phyloP scores from a whole-genome alignment of 2,113 vertebrate genomes.

The Trematomus loennbergii region DNA sequence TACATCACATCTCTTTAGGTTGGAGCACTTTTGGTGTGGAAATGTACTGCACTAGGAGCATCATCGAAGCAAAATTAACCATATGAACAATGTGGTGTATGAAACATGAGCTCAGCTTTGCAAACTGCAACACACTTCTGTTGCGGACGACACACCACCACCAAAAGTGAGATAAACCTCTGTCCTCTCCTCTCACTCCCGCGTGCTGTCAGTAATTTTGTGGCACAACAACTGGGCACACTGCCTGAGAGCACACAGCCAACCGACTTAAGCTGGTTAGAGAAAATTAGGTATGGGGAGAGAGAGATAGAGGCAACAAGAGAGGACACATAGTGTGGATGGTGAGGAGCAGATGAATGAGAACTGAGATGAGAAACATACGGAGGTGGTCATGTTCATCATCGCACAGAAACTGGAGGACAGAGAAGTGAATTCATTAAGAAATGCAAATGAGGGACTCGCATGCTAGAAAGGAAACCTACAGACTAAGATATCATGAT shows the following conservation, averaged over 20 bases:
- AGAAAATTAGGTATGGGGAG: conserved; percentile 23
- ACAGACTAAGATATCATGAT: conserved; percentile 4
- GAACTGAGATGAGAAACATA: conserved; percentile 40
- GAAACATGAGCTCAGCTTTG: conserved; percentile 50
- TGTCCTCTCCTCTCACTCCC: neutral
- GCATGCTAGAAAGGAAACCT: neutral
- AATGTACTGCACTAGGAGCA: conserved; percentile 12
- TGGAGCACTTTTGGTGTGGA: conserved; percentile 32
- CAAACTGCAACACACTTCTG: conserved; percentile 54
- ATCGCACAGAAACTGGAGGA: conserved; percentile 2
- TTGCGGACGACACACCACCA: conserved; percentile 20
- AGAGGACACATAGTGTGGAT: conserved; percentile 2
- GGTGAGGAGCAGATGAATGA: conserved; percentile 37
- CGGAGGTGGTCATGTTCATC: conserved; percentile 20
- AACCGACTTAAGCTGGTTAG: conserved; percentile 33
- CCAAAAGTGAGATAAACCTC: conserved; percentile 16
- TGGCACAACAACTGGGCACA: conserved; percentile 27
- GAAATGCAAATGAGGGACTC: conserved; percentile 15
- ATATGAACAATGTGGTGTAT: conserved; percentile 25
- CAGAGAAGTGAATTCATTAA: conserved; percentile 23
- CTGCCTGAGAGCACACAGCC: conserved; percentile 17
- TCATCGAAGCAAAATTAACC: conserved; percentile 44
- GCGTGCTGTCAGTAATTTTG: conserved; percentile 26
- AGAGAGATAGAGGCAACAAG: neutral
- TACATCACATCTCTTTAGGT: conserved; percentile 45